phyloP scores from a whole-genome alignment of 2,888 invertebrate species.

The Ametastegia equiseti region DNA sequence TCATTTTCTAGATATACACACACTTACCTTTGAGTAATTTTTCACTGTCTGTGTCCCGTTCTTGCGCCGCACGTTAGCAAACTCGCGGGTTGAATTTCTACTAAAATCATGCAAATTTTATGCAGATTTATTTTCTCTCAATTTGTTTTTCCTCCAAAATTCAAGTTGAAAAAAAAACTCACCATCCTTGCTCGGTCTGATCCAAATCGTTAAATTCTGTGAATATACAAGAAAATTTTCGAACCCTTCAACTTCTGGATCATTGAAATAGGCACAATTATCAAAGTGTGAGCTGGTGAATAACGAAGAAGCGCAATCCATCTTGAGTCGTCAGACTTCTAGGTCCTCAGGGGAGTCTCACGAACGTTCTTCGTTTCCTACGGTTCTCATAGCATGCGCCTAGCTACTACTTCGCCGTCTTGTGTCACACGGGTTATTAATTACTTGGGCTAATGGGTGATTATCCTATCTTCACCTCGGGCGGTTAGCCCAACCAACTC shows the following conservation, averaged over 20 bases:
- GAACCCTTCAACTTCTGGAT: background rate
- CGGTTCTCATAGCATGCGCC: background rate
- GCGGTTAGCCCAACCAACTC: conserved; percentile 51
- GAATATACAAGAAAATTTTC: no score
- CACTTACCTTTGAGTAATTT: no score
- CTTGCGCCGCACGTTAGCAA: no score
- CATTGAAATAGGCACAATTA: no score
- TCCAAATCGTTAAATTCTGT: no score
- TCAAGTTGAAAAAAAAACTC: no score
- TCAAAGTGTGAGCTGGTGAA: background rate
- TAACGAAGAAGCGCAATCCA: background rate
- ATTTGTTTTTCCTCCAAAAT: background rate
- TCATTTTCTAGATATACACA: no score
- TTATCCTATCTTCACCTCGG: conserved; percentile 57
- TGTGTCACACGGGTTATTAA: conserved; percentile 57
- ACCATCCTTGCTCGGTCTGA: no score
- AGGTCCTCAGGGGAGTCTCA: background rate
- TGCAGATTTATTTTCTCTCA: no score
- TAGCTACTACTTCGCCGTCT: background rate
- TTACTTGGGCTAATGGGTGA: conserved; percentile 60
- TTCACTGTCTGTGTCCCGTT: no score
- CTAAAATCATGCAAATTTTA: background rate
- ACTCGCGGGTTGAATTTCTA: no score
- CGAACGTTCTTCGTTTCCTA: background rate
- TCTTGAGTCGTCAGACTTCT: background rate